Evolutionary conservation across 2,888 invertebrate species (phyloP).

Genomic region (Peribatodes rhomboidaria): DNA sequence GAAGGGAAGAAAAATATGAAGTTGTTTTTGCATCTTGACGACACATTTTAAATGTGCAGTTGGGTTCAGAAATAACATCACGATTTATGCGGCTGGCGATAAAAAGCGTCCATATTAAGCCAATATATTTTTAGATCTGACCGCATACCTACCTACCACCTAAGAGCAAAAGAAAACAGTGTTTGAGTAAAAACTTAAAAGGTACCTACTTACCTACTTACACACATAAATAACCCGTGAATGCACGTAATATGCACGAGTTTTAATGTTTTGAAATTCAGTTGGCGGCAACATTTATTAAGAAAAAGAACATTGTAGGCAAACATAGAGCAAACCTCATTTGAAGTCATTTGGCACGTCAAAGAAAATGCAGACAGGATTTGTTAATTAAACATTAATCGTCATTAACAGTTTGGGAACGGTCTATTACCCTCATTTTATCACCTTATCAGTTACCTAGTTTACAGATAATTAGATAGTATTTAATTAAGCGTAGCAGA

Average conservation of each 20-base stretch:
- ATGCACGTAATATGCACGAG: too few species aligned
- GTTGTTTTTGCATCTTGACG: slow-evolving; percentile 21
- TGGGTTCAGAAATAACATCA: slow-evolving; percentile 9
- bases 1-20: slow-evolving; percentile 9
- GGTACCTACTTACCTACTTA: too few species aligned
- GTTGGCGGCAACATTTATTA: slow-evolving; percentile 3
- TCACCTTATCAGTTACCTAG: slow-evolving; percentile 32
- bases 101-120: slow-evolving; percentile 18
- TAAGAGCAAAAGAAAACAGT: slow-evolving; percentile 7
- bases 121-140: slow-evolving; percentile 25
- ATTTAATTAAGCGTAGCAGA: slow-evolving; percentile 32
- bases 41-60: slow-evolving; percentile 4
- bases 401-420: slow-evolving; percentile 4
- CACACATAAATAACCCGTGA: too few species aligned
- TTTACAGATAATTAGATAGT: slow-evolving; percentile 22
- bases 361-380: slow-evolving; percentile 29
- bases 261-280: slow-evolving; percentile 1
- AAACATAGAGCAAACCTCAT: not conserved
- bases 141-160: slow-evolving; percentile 17
- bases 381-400: slow-evolving; percentile 16
- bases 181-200: slow-evolving; percentile 6
- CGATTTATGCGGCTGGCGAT: slow-evolving; percentile 16
- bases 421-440: slow-evolving; percentile 37
- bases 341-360: not conserved
- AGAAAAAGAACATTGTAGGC: too few species aligned